These are phyloP conservation scores for Esperia sulphurella DNA, from an alignment of 2,888 invertebrate species.

Conservation along the genomic window DNA sequence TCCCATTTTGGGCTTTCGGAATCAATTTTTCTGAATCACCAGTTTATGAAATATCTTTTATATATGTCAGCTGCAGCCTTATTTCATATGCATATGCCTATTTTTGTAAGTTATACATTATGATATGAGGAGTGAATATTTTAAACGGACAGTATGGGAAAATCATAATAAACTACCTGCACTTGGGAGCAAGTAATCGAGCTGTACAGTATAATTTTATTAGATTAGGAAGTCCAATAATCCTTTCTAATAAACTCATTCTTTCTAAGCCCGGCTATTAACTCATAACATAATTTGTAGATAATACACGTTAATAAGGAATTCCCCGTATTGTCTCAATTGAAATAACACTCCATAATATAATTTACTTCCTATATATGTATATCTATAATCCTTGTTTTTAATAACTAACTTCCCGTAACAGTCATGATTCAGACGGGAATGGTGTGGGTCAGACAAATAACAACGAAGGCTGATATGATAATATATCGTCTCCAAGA, in stretches of 20 bases:
- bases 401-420: not conserved
- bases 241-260: too few relatives aligned
- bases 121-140: not conserved
- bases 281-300: too few relatives aligned
- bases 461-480: constrained; percentile 49
- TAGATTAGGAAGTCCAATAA: too few relatives aligned
- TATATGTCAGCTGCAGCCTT: constrained; percentile 28
- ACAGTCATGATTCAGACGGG: constrained; percentile 53
- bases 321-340: not conserved
- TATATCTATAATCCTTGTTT: not conserved
- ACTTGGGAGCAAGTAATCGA: too few relatives aligned
- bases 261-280: too few relatives aligned
- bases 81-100: constrained; percentile 33
- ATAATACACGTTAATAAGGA: too few relatives aligned
- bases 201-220: too few relatives aligned
- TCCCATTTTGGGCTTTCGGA: constrained; percentile 43
- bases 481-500: constrained; percentile 51
- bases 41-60: constrained; percentile 40
- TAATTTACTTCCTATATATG: not conserved
- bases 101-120: constrained; percentile 37
- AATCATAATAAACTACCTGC: too few relatives aligned
- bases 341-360: not conserved
- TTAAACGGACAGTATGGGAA: too few relatives aligned
- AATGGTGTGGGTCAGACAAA: constrained; percentile 55
- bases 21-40: constrained; percentile 40